Evolutionary conservation across 2,888 invertebrate genomes (phyloP), one percentile per base, ranked within the genome.

Genomic region (Amiota minor): DNA sequence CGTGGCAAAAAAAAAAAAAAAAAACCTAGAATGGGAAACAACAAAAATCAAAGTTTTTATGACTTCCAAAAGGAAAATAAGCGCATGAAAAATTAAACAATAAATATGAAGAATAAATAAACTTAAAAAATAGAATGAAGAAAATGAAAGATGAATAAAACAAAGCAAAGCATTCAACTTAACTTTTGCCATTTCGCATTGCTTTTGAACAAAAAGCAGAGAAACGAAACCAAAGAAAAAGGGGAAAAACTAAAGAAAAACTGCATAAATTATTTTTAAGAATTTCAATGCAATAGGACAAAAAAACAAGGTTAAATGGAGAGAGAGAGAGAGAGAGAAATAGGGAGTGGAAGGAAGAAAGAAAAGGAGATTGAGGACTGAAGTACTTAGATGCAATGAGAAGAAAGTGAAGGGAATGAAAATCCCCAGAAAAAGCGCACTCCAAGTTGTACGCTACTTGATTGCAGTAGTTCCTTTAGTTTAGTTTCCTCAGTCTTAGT

Each of bases 101-200:
- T 62, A 62, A 62, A 62, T 62, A 35, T 46, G 46, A 62, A 62
- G 35, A 53, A 62, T 62, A 62, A 62, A 62, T 62, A 62, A 35
- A 35, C 35, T 35, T 6, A 35, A 62, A 62, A 45, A 16, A 45
- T 16, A 16, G 16, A 46, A 45, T 46, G n/a, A 62, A 35, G 59
- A 18, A 59, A 59, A 56, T 20, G 23, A 18, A 11, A 45, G 45
- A 46, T 45, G n/a, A 9, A n/a, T n/a, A 11, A 59, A 59, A 59
- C 18, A 59, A 11, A 59, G 35, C 35, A 35, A 35, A 35, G 35
- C 35, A 35, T 35, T 35, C n/a, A 53, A 53, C n/a, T 53, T 53
- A 11, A 53, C n/a, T 53, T 53, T 53, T n/a, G 53, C 53, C 53
- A 53, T 53, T n/a, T 53, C 10, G 14, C 16, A n/a, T n/a, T 50